Percentiles rank a stretch among this genome's conserved stretches.
These are phyloP conservation scores for Cylindroiulus punctatus DNA, from an alignment of 2,888 invertebrate genomes.

Conservation along the genomic window DNA sequence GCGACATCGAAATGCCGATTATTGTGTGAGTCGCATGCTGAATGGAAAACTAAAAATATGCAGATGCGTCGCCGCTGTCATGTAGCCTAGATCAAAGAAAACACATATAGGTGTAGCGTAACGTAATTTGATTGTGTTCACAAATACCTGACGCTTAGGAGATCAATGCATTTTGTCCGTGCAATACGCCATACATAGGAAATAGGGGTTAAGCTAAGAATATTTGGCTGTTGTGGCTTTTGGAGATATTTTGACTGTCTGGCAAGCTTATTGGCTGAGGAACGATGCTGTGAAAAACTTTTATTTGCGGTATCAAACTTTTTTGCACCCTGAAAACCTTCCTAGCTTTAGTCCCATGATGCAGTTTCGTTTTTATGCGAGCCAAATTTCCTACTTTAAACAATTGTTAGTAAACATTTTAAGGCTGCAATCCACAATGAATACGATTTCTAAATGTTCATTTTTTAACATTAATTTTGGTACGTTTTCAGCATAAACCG, in stretches of 20 bases:
- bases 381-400: too few species aligned
- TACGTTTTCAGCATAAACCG: too few species aligned
- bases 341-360: too few species aligned
- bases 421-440: too few species aligned
- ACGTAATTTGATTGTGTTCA: background rate
- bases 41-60: background rate
- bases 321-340: too few species aligned
- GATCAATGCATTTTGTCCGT: conserved; percentile 21
- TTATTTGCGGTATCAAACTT: too few species aligned
- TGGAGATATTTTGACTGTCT: conserved; percentile 47
- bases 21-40: background rate
- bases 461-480: too few species aligned
- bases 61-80: background rate
- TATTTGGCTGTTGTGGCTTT: conserved; percentile 50
- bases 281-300: background rate
- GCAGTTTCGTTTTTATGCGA: too few species aligned
- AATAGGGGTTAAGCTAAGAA: conserved; percentile 27
- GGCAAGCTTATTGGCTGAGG: conserved; percentile 30
- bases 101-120: conserved; percentile 12
- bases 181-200: background rate
- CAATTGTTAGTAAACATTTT: too few species aligned
- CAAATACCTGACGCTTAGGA: conserved; percentile 10
- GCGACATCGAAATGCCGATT: background rate
- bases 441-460: too few species aligned
- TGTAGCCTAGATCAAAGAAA: background rate